Evolutionary conservation across 2,888 invertebrate species (phyloP), one percentile per base, ranked within the genome.

Genomic region (Lasius platythorax): DNA sequence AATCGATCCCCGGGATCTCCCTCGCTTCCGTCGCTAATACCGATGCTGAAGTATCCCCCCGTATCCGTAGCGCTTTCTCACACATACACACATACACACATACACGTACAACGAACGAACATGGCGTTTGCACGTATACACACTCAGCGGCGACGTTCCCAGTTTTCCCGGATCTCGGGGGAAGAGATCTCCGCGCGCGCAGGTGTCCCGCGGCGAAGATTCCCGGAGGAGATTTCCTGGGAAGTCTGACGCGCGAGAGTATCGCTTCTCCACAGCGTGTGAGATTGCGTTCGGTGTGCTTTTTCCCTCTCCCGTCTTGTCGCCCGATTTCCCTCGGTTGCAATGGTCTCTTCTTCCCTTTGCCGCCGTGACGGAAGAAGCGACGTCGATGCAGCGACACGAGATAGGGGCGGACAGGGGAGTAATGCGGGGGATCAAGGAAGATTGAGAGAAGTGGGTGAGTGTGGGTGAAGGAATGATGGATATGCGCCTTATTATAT

Each of bases 131-230:
- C 43, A 37, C 30, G n/a, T 87, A 50, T 0, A 53, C 37, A 11
- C 61, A 28, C n/a, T 23, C 15, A 50, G 33, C 33, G 43, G 61
- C 63, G 53, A 79, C 50, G 61, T 74, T 76, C 75, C 68, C 79
- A 83, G 79, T 85, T 87, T 89, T 78, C 70, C 50, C 28, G 85
- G 86, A 89, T 89, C 85, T 82, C 74, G 11, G n/a, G 46, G 61
- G 82, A 74, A 76, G 76, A 84, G 87, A 90, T 89, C 85, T 81
- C 61, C 86, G 87, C 83, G 90, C 83, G 90, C 91, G 90, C 90
- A 92, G 92, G 90, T 89, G 92, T 90, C 88, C 90, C 88, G 91
- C 91, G 90, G 89, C 88, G 89, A 88, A 89, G 87, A 92, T 92
- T 91, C 91, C 88, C 91, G 86, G 84, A 90, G 89, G 89, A 91